These are phyloP conservation scores for Solenodon paradoxus DNA, from an alignment of 2,113 vertebrate species.

Conservation along the genomic window DNA sequence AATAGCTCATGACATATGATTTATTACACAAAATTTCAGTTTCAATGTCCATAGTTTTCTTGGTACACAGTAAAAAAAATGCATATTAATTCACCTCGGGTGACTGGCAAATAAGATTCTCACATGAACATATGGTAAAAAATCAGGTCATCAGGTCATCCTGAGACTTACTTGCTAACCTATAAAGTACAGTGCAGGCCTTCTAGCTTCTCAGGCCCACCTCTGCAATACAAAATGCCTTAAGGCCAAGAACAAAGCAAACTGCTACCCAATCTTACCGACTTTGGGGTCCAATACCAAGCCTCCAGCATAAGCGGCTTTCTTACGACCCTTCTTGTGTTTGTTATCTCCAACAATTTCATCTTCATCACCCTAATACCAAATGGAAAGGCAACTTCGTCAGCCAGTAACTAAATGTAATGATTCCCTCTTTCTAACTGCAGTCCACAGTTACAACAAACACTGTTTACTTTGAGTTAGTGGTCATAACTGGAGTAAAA, in stretches of 20 bases:
- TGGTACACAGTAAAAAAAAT: neutral
- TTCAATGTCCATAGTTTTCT: neutral
- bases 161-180: neutral
- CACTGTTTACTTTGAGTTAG: conserved; percentile 29
- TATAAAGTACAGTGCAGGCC: neutral
- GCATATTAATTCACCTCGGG: neutral
- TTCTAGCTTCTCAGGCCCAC: conserved; percentile 28
- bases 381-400: conserved; percentile 71
- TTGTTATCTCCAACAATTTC: conserved; percentile 88
- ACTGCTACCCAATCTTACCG: conserved; percentile 86
- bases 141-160: neutral
- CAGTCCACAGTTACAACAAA: conserved; percentile 9
- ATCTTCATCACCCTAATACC: conserved; percentile 87
- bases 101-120: conserved; percentile 23
- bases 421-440: neutral
- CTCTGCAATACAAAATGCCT: conserved; percentile 26
- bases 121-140: neutral
- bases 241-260: neutral
- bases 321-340: conserved; percentile 90
- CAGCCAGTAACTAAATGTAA: conserved; percentile 31
- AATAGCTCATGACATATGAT: neutral
- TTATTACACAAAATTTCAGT: neutral
- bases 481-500: neutral
- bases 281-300: conserved; percentile 99
- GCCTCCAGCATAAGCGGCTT: conserved; percentile 96